A percentile compares a stretch with the other conserved stretches of the same genome.
Conservation (phyloP, 2,888 invertebrate genomes). For the Melieria crassipennis region DNA sequence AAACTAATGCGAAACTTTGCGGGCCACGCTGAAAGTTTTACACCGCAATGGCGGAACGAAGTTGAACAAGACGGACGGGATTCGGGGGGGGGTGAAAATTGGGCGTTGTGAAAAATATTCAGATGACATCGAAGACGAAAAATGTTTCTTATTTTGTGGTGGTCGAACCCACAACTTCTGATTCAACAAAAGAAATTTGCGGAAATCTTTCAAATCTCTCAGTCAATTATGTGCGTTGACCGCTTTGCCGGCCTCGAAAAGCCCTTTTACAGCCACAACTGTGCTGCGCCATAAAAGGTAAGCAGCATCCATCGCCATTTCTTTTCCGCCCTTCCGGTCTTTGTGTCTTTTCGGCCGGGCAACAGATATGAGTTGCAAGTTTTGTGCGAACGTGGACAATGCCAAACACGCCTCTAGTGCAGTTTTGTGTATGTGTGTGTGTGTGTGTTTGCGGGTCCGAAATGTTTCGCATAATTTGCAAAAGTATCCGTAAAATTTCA, state of each 20-base stretch:
- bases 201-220: no score
- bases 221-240: no score
- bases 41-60: no score
- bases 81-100: no score
- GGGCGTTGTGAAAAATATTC: no score
- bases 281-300: constrained; percentile 32
- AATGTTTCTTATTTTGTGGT: no score
- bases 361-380: constrained; percentile 55
- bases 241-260: not conserved
- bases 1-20: constrained; percentile 28
- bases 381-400: constrained; percentile 51
- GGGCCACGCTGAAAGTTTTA: no score
- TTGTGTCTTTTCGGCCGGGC: not conserved
- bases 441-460: not conserved
- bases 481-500: constrained; percentile 45
- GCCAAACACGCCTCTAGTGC: not conserved
- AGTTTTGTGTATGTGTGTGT: not conserved
- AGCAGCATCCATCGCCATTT: not conserved
- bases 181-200: no score
- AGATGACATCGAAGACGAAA: no score
- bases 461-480: constrained; percentile 63
- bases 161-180: no score
- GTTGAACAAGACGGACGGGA: no score
- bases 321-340: constrained; percentile 9
- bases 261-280: constrained; percentile 28